Percentiles rank a stretch among this genome's conserved stretches.
Conservation (phyloP, 2,113 vertebrate species). For the Lynx canadensis region DNA sequence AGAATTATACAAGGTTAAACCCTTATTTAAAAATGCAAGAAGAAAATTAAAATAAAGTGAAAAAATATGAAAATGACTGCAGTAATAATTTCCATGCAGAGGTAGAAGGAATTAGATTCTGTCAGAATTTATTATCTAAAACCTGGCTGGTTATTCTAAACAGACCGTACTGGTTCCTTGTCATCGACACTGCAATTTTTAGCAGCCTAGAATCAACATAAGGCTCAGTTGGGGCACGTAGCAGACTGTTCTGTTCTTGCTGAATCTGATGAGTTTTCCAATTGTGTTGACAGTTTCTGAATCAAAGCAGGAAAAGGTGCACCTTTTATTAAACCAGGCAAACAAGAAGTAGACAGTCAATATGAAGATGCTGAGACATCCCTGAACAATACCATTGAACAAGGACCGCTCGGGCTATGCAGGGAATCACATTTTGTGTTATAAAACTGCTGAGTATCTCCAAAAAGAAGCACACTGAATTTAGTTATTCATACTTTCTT, state of each 20-base stretch:
- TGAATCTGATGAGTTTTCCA: conserved; percentile 59
- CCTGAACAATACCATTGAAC: conserved; percentile 21
- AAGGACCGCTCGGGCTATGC: neutral
- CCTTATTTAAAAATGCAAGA: conserved; percentile 55
- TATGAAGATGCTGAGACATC: conserved; percentile 47
- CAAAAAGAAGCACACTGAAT: conserved; percentile 56
- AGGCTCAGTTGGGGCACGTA: neutral
- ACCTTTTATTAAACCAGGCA: conserved; percentile 18
- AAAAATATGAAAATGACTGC: conserved; percentile 66
- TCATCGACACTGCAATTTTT: neutral
- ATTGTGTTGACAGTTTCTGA: conserved; percentile 49
- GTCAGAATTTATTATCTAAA: conserved; percentile 55
- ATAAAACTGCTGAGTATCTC: conserved; percentile 25
- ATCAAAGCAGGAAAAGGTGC: conserved; percentile 45
- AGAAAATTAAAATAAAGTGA: conserved; percentile 70
- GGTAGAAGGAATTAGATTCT: conserved; percentile 41
- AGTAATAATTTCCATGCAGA: conserved; percentile 51
- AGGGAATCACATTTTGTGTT: neutral
- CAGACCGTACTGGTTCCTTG: neutral
- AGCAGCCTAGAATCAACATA: conserved; percentile 56
- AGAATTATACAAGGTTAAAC: conserved; percentile 56
- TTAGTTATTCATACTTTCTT: conserved; percentile 63
- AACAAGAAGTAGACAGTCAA: conserved; percentile 40
- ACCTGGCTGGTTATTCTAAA: conserved; percentile 13
- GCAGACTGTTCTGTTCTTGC: conserved; percentile 15